phyloP scores from a whole-genome alignment of 2,113 vertebrate genomes.

The Notechis scutatus region DNA sequence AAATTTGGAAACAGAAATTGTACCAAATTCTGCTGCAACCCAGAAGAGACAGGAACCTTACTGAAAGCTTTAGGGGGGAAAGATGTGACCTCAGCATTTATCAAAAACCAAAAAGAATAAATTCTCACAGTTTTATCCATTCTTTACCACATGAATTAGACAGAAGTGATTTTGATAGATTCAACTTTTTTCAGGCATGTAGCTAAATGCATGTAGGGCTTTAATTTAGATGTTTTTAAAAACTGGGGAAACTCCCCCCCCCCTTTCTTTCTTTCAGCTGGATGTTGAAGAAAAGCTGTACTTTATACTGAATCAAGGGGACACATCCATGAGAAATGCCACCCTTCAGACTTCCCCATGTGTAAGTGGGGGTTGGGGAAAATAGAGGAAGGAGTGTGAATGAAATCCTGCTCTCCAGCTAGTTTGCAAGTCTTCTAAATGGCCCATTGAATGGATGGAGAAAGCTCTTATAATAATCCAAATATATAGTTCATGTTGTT shows the following conservation, averaged over 20 bases:
- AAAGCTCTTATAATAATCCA: background rate
- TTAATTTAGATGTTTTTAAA: background rate
- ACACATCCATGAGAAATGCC: background rate
- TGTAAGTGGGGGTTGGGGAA: background rate
- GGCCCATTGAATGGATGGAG: background rate
- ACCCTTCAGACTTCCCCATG: background rate
- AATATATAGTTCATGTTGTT: background rate
- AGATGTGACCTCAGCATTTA: background rate
- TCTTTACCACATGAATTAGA: background rate
- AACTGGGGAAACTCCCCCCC: accelerated
- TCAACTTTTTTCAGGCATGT: background rate
- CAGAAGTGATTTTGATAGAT: background rate
- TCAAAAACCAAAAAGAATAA: background rate
- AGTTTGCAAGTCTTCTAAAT: background rate
- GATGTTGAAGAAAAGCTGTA: background rate
- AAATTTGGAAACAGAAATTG: background rate
- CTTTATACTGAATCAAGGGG: background rate
- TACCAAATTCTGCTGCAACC: background rate
- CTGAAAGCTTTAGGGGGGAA: background rate
- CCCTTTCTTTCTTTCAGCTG: background rate
- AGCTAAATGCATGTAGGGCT: background rate
- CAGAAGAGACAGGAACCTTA: background rate
- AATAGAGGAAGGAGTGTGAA: background rate
- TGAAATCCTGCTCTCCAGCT: background rate
- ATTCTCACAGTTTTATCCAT: background rate